Evolutionary conservation across 2,888 invertebrate genomes (phyloP).

Genomic region (Drosophila maculinotata): DNA sequence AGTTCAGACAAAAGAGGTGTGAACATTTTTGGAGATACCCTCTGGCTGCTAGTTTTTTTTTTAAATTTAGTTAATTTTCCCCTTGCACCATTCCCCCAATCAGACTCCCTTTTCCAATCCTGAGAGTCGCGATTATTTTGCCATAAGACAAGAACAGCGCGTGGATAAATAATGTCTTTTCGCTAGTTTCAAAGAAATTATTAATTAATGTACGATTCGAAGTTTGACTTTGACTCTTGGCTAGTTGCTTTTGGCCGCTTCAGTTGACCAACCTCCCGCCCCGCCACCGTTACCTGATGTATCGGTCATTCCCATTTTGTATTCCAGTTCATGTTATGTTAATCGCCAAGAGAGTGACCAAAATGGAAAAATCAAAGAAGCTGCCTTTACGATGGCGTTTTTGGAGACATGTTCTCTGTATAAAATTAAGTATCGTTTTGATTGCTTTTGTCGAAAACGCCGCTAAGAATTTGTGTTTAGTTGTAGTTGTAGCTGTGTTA

Average conservation of each 20-base stretch:
- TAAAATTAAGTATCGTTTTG: constrained; percentile 74
- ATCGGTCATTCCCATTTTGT: constrained; percentile 72
- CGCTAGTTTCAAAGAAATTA: constrained; percentile 64
- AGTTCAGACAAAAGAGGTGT: constrained; percentile 12
- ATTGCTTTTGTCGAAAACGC: constrained; percentile 65
- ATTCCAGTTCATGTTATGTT: constrained; percentile 76
- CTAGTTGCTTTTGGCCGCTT: constrained; percentile 27
- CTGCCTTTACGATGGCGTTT: constrained; percentile 49
- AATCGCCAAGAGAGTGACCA: constrained; percentile 57
- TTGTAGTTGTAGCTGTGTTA: constrained; percentile 56
- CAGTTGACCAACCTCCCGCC: not conserved
- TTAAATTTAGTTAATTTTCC: not conserved
- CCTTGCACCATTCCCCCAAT: not conserved
- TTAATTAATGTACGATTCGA: constrained; percentile 67
- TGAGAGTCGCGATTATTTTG: not conserved
- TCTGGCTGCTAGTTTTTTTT: not conserved
- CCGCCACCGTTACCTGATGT: constrained; percentile 5
- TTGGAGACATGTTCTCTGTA: constrained; percentile 74
- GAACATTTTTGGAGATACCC: constrained; percentile 6
- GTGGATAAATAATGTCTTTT: constrained; percentile 65
- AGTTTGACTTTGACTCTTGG: constrained; percentile 28
- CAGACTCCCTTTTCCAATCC: not conserved
- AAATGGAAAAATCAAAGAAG: constrained; percentile 42
- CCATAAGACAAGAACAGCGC: constrained; percentile 12
- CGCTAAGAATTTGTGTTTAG: constrained; percentile 50